Percentiles rank a stretch among this genome's conserved stretches.
Evolutionary conservation across 2,888 invertebrate species (phyloP).

Genomic region (Callimorpha dominula): DNA sequence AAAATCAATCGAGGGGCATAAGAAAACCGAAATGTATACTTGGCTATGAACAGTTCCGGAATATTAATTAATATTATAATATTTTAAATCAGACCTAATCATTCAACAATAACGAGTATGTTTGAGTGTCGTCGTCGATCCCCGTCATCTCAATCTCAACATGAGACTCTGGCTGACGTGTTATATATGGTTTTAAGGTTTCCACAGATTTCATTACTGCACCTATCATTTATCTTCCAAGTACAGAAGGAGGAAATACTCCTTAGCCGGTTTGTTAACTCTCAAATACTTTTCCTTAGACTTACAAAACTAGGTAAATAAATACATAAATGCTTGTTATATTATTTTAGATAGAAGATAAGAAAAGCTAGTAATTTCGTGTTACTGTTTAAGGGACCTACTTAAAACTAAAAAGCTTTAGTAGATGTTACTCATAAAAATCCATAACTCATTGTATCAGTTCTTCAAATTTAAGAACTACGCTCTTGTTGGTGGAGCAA

Average conservation of each 20-base stretch:
- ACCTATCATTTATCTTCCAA: constrained; percentile 20
- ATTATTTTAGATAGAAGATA: too few species aligned
- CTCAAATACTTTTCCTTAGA: constrained; percentile 5
- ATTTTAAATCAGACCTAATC: not conserved
- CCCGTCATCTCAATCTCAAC: constrained; percentile 73
- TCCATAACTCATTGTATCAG: too few species aligned
- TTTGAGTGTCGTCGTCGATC: constrained; percentile 41
- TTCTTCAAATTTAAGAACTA: too few species aligned
- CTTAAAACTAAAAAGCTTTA: too few species aligned
- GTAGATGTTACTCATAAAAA: too few species aligned
- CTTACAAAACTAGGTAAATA: not conserved
- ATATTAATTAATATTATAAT: not conserved
- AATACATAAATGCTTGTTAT: not conserved
- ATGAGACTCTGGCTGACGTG: constrained; percentile 56
- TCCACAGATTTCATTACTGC: constrained; percentile 49
- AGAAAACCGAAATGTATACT: not conserved
- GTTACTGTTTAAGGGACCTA: too few species aligned
- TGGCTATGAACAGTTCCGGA: not conserved
- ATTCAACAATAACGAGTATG: constrained; percentile 9
- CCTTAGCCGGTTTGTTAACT: constrained; percentile 7
- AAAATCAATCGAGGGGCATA: not conserved
- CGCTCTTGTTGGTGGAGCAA: too few species aligned
- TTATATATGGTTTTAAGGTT: constrained; percentile 57
- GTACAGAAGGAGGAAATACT: constrained; percentile 11
- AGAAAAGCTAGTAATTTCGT: too few species aligned